A percentile compares a stretch with the other conserved stretches of the same genome.
phyloP scores from a whole-genome alignment of 2,113 vertebrate species.

The Plotosus lineatus region DNA sequence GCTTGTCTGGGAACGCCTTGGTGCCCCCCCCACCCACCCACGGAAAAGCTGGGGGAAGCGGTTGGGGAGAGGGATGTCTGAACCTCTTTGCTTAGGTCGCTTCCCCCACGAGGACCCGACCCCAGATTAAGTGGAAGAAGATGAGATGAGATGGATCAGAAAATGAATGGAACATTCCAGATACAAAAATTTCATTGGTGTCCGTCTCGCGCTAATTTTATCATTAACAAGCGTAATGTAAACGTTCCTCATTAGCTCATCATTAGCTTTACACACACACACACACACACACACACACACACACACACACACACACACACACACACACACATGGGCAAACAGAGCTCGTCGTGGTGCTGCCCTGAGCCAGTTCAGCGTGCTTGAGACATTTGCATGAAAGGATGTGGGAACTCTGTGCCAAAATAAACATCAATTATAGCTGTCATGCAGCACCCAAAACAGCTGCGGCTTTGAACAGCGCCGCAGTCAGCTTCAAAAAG shows the following conservation, averaged over 20 bases:
- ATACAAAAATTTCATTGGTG: no score
- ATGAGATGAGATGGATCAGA: no score
- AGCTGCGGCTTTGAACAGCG: slow-evolving; percentile 81
- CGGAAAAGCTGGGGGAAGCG: no score
- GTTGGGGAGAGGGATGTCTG: no score
- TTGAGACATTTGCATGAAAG: slow-evolving; percentile 78
- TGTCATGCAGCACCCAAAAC: slow-evolving; percentile 79
- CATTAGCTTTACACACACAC: no score
- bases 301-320: slow-evolving; percentile 23
- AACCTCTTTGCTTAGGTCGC: no score
- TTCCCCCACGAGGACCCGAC: no score
- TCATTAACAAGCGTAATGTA: slow-evolving; percentile 70
- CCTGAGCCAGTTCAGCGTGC: slow-evolving; percentile 75
- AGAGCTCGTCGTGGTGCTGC: slow-evolving; percentile 63
- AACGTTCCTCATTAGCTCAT: slow-evolving; percentile 67
- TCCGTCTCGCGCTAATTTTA: slow-evolving; percentile 56
- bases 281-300: slow-evolving; percentile 41
- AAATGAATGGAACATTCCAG: no score
- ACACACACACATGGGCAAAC: slow-evolving; percentile 55
- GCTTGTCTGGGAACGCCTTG: no score
- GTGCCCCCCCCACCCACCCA: no score
- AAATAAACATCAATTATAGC: slow-evolving; percentile 84
- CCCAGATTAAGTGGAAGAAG: no score
- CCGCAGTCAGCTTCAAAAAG: slow-evolving; percentile 78
- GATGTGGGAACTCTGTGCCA: slow-evolving; percentile 74